A percentile compares a stretch with the other conserved stretches of the same genome.
phyloP scores from a whole-genome alignment of 2,888 invertebrate species.

The Eudemis profundana region DNA sequence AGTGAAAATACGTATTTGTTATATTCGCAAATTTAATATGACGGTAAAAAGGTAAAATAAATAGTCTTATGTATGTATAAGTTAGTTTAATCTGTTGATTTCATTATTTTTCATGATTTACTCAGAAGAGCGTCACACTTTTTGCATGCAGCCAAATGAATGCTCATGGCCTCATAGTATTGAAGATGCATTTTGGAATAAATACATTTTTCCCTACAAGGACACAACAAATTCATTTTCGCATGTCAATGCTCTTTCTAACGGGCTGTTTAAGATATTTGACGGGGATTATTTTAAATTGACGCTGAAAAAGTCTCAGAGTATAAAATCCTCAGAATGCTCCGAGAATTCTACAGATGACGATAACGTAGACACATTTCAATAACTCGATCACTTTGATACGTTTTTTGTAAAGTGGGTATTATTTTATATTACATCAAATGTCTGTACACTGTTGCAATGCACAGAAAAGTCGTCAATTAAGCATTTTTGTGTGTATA shows the following conservation, averaged over 20 bases:
- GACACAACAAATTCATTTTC: constrained; percentile 43
- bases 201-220: constrained; percentile 53
- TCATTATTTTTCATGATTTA: constrained; percentile 54
- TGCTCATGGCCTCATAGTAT: constrained; percentile 61
- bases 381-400: constrained; percentile 16
- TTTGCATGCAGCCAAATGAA: constrained; percentile 68
- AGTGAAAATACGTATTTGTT: too few species aligned
- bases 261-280: constrained; percentile 49
- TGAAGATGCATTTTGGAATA: constrained; percentile 58
- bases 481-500: constrained; percentile 14
- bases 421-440: constrained; percentile 13
- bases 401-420: constrained; percentile 17
- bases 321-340: constrained; percentile 41
- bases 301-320: constrained; percentile 45
- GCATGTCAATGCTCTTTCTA: constrained; percentile 38
- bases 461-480: constrained; percentile 13
- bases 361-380: constrained; percentile 21
- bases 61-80: neutral
- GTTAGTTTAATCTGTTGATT: constrained; percentile 30
- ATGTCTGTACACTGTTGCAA: constrained; percentile 13
- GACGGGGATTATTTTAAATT: constrained; percentile 50
- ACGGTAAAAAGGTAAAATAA: constrained; percentile 13
- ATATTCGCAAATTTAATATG: neutral
- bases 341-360: constrained; percentile 45
- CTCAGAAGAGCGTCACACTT: constrained; percentile 61